Evolutionary conservation across 2,888 invertebrate species (phyloP), one percentile per base, ranked within the genome.

Genomic region (Drosophila niveifrons): DNA sequence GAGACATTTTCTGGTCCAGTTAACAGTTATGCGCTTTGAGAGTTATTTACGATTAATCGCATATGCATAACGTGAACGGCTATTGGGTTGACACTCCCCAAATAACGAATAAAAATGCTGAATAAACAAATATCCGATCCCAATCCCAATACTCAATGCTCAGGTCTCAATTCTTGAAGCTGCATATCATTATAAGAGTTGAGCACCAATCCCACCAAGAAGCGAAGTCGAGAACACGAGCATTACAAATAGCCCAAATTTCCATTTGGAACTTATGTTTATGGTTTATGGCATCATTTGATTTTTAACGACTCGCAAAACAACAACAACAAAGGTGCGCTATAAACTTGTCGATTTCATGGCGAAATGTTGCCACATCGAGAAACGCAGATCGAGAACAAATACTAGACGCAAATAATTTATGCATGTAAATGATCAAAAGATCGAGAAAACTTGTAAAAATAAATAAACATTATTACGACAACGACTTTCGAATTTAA

Each of bases 271-370:
- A 44, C 31, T 53, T 41, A 51, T 51, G 46, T 61, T 61, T 48
- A 55, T 74, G 51, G 48, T 75, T 68, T 61, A 63, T 75, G 64
- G 64, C 75, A 57, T 75, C 53, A 64, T 75, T 68, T 61, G 48
- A 43, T 52, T 68, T 23, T 75, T 23, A 70, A 79, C 47, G 70
- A 64, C 48, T 57, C 36, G 36, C 55, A 58, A 63, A 66, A 39
- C 18, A 34, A 15, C 17, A 47, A 13, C 28, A 59, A 44, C 29
- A 61, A 23, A 48, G 63, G 62, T 71, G 64, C 56, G 76, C 66
- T 61, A 78, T 81, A 82, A 81, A 74, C 84, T 67, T 71, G 48
- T 73, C 17, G 69, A 86, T 86, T 88, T 88, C 64, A 80, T 86
- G 83, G 44, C 47, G 53, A 63, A 58, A 66, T 62, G 34, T 28